These are phyloP conservation scores for Dione juno DNA, from an alignment of 2,888 invertebrate species.

Conservation along the genomic window DNA sequence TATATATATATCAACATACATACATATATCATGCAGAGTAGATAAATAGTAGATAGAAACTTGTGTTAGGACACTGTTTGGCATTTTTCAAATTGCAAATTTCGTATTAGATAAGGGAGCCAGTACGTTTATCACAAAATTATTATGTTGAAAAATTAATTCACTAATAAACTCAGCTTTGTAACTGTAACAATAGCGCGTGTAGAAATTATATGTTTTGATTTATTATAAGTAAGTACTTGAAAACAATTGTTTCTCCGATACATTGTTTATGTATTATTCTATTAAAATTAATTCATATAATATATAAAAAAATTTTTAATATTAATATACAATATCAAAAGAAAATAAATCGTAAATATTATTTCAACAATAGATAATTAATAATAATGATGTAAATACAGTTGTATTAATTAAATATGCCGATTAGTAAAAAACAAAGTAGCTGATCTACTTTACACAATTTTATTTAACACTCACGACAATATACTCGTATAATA, in stretches of 20 bases:
- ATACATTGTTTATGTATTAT: background rate
- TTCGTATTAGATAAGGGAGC: too few species aligned
- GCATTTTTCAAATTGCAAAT: too few species aligned
- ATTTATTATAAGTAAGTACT: background rate
- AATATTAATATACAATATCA: background rate
- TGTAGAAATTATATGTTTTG: constrained; percentile 5
- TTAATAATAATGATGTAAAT: background rate
- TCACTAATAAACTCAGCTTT: too few species aligned
- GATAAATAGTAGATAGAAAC: background rate
- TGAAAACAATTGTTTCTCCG: background rate
- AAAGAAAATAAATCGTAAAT: background rate
- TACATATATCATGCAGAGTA: background rate
- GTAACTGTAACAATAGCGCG: background rate
- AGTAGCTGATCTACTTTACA: background rate
- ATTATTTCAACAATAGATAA: background rate
- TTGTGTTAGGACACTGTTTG: background rate
- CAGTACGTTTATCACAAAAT: background rate
- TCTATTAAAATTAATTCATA: background rate
- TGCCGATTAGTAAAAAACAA: background rate
- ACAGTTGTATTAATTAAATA: too few species aligned
- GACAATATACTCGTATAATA: background rate
- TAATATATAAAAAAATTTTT: background rate
- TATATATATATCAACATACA: too few species aligned
- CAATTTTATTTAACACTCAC: background rate
- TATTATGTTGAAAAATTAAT: background rate